Evolutionary conservation across 2,888 invertebrate genomes (phyloP).

Genomic region (Pelosia muscerda): DNA sequence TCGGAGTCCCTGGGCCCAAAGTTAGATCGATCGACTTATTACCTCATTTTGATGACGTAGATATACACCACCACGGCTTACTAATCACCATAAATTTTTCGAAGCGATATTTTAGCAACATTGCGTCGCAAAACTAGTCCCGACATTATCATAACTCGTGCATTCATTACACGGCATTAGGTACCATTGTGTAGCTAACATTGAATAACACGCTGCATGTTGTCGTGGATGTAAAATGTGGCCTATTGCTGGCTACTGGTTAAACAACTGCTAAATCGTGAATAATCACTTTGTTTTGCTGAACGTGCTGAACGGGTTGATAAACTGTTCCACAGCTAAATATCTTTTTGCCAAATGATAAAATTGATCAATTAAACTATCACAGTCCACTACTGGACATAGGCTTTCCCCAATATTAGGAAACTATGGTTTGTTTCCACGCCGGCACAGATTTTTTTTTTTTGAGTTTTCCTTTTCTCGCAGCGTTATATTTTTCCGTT

Average conservation of each 20-base stretch:
- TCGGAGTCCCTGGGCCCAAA: too few relatives aligned
- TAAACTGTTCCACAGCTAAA: not conserved
- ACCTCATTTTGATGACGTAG: too few relatives aligned
- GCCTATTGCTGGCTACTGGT: not conserved
- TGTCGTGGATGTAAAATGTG: not conserved
- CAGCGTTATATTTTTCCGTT: too few relatives aligned
- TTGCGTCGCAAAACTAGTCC: constrained; percentile 7
- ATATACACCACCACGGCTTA: not conserved
- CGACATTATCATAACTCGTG: constrained; percentile 17
- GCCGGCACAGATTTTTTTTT: too few relatives aligned
- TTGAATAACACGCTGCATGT: not conserved
- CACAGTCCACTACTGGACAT: too few relatives aligned
- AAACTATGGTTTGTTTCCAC: too few relatives aligned
- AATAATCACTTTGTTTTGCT: not conserved
- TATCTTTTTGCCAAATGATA: not conserved
- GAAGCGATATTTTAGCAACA: not conserved
- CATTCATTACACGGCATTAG: constrained; percentile 40
- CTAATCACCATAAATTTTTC: not conserved
- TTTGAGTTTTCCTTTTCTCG: too few relatives aligned
- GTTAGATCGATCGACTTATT: too few relatives aligned
- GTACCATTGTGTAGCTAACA: constrained; percentile 29
- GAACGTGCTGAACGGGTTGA: not conserved
- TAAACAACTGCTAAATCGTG: constrained; percentile 1
- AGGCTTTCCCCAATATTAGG: too few relatives aligned
- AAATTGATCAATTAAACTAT: not conserved